These are phyloP conservation scores for Chelon labrosus DNA, from an alignment of 2,797 vertebrate species.

Conservation along the genomic window DNA sequence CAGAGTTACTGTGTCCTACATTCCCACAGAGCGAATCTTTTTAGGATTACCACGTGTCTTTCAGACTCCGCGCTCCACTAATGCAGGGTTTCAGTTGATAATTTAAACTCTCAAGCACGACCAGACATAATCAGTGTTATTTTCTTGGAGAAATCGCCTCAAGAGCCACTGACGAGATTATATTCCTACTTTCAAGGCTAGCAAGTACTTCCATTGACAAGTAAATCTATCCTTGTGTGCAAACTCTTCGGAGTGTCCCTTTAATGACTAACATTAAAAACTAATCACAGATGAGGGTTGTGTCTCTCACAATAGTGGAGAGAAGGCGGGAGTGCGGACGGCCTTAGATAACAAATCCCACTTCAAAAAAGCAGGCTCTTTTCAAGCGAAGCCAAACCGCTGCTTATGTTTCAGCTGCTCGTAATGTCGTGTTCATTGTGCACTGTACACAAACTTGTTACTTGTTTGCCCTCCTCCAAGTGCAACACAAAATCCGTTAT, in stretches of 20 bases:
- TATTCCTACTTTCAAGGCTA: not conserved
- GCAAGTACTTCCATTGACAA: not conserved
- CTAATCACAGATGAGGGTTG: not conserved
- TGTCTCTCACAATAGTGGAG: not conserved
- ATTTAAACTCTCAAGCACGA: not conserved
- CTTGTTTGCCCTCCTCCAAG: conserved; percentile 19
- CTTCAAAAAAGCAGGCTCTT: not conserved
- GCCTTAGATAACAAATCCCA: not conserved
- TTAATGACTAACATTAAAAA: not conserved
- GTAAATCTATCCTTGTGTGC: not conserved
- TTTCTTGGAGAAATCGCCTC: not conserved
- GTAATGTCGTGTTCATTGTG: conserved; percentile 1
- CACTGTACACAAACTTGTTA: not conserved
- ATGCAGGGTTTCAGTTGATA: not conserved
- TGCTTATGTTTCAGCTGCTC: not conserved
- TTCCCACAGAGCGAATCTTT: not conserved
- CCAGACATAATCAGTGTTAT: not conserved
- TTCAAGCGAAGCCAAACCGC: conserved; percentile 7
- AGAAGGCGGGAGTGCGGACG: not conserved
- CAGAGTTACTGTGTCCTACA: not conserved
- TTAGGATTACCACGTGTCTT: not conserved
- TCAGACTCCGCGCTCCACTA: not conserved
- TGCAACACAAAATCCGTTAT: conserved; percentile 43
- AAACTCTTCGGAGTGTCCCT: not conserved
- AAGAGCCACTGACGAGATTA: not conserved